Evolutionary conservation across 2,113 vertebrate genomes (phyloP), one percentile per base, ranked within the genome.

Genomic region (Vanacampus margaritifer): DNA sequence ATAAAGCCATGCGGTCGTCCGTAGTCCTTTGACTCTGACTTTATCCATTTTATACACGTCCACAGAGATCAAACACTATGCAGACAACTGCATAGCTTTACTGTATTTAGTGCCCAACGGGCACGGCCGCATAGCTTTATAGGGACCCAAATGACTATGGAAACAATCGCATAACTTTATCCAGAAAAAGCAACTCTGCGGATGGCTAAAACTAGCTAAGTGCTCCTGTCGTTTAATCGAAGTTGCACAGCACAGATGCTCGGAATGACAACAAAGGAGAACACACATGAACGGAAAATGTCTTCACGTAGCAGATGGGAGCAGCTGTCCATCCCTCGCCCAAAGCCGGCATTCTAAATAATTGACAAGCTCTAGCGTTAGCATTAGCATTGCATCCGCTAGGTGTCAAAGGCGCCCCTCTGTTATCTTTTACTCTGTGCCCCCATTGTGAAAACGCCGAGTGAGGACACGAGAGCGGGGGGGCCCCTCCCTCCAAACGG

Each of bases 401-500:
- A 87, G 85, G 87, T 88, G 87, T 85, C 57, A 62, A 46, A 66
- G 53, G 14, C 21, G 63, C 43, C 67, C 51, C 67, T 71, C 69
- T 72, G 78, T 85, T 87, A 75, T 85, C 54, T 78, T 83, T 75
- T 60, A 32, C 46, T 75, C 64, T 73, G 71, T 70, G 23, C 60
- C 56, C 6, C 70, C 70, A 70, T 67, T 80, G 86, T 84, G 77
- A 89, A 88, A 88, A 84, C 81, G 78, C 28, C 84, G 87, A 76
- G 63, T 41, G 37, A 73, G n/a, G n/a, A n/a, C n/a, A n/a, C n/a
- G n/a, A n/a, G n/a, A n/a, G n/a, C n/a, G n/a, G n/a, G n/a, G 68
- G 76, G 41, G 81, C 72, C 74, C 85, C 84, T 80, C 74, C 85
- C 84, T 80, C 75, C 64, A 50, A 1, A 58, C n/a, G 64, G 28